These are phyloP conservation scores for Dicerorhinus sumatrensis DNA, from an alignment of 2,113 vertebrate species.

Conservation along the genomic window DNA sequence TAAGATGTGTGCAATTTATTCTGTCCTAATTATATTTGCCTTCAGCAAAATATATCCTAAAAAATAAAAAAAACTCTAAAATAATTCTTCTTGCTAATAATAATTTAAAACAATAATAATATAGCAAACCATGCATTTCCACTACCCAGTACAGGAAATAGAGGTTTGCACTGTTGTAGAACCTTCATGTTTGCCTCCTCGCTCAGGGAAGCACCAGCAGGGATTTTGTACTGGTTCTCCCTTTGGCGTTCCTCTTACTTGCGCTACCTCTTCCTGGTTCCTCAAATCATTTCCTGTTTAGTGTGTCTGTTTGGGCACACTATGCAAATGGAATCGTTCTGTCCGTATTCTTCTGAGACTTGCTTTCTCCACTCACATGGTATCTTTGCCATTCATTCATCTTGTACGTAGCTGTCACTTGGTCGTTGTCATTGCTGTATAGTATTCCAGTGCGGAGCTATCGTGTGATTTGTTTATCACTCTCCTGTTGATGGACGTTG, in stretches of 20 bases:
- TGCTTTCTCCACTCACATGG: background rate
- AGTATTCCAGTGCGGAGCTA: background rate
- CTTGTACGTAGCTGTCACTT: accelerated
- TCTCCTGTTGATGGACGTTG: background rate
- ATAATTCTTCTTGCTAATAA: background rate
- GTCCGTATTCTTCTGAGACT: background rate
- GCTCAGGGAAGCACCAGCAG: background rate
- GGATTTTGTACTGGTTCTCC: background rate
- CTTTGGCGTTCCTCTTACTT: background rate
- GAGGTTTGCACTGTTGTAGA: background rate
- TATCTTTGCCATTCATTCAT: background rate
- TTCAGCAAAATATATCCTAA: background rate
- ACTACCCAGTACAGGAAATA: background rate
- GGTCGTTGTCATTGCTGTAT: accelerated
- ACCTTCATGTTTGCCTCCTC: background rate
- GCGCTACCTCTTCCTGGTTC: background rate
- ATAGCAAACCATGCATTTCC: background rate
- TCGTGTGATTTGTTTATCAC: accelerated
- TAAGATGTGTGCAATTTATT: background rate
- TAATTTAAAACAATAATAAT: background rate
- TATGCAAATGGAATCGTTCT: background rate
- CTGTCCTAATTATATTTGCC: background rate
- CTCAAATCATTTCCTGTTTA: background rate
- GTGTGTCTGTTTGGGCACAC: background rate
- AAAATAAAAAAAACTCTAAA: background rate